These are phyloP conservation scores for Merodon equestris DNA, from an alignment of 2,888 invertebrate genomes.

Conservation along the genomic window DNA sequence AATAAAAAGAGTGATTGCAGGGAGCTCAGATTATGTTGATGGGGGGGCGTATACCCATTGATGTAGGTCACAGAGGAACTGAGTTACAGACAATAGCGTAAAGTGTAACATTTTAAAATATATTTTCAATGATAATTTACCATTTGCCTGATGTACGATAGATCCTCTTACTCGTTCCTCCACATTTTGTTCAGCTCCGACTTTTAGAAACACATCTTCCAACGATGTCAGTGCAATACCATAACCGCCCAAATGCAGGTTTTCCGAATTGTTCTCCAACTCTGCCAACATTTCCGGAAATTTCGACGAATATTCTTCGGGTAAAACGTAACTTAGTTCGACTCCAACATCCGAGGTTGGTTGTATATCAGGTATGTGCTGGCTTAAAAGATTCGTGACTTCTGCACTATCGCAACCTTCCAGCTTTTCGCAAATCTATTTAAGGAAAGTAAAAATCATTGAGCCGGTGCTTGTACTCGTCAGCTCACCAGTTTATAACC, in stretches of 20 bases:
- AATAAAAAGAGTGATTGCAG: too few species aligned
- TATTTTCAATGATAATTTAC: too few species aligned
- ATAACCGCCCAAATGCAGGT: conserved; percentile 86
- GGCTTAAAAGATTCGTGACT: conserved; percentile 82
- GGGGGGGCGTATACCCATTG: too few species aligned
- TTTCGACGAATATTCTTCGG: conserved; percentile 81
- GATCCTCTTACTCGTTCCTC: too few species aligned
- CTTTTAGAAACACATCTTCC: conserved; percentile 92
- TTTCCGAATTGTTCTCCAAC: conserved; percentile 82
- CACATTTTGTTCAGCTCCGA: conserved; percentile 79
- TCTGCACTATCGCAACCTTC: conserved; percentile 79
- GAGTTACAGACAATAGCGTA: too few species aligned
- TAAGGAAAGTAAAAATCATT: too few species aligned
- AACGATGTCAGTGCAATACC: conserved; percentile 91
- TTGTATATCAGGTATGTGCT: conserved; percentile 83
- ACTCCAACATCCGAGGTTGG: conserved; percentile 87
- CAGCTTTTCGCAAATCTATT: conserved; percentile 80
- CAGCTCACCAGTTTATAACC: conserved; percentile 86
- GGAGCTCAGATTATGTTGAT: too few species aligned
- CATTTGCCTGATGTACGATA: too few species aligned
- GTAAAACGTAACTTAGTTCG: conserved; percentile 86
- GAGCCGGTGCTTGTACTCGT: too few species aligned
- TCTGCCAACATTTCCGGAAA: conserved; percentile 86
- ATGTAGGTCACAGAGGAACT: too few species aligned
- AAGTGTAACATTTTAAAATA: too few species aligned